phyloP scores from a whole-genome alignment of 1,140 invertebrate genomes.

The Lordiphosa mommai region DNA sequence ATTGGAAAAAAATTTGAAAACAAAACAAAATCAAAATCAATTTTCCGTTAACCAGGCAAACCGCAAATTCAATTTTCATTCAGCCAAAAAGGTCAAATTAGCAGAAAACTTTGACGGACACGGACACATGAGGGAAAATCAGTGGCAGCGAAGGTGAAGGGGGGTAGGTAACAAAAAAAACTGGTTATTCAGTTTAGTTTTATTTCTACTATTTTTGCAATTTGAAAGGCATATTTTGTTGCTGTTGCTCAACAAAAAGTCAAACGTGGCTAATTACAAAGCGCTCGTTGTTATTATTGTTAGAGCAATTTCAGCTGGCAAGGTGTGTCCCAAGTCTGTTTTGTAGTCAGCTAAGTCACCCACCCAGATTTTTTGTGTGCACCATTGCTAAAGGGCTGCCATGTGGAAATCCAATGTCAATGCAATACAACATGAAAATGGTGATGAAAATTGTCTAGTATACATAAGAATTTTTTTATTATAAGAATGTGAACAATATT shows the following conservation, averaged over 20 bases:
- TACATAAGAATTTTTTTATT: too few relatives aligned
- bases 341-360: slow-evolving; percentile 11
- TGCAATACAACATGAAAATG: too few relatives aligned
- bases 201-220: slow-evolving; percentile 33
- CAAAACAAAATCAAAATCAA: slow-evolving; percentile 51
- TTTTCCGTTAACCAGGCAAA: slow-evolving; percentile 54
- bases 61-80: slow-evolving; percentile 66
- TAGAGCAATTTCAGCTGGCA: slow-evolving; percentile 48
- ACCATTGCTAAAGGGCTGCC: too few relatives aligned
- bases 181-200: slow-evolving; percentile 49
- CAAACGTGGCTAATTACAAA: slow-evolving; percentile 67
- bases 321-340: slow-evolving; percentile 46
- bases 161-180: slow-evolving; percentile 5
- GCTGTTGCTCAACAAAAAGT: slow-evolving; percentile 55
- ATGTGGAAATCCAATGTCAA: too few relatives aligned
- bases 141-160: neutral
- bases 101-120: slow-evolving; percentile 49
- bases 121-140: slow-evolving; percentile 27
- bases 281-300: slow-evolving; percentile 29
- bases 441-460: too few relatives aligned
- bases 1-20: slow-evolving; percentile 7
- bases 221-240: slow-evolving; percentile 58
- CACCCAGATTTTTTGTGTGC: slow-evolving; percentile 15
- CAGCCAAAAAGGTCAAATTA: slow-evolving; percentile 61
- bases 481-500: too few relatives aligned